Base-by-base conservation (phyloP, 30 jellyfish, hydroid and myxozoan genomes). In the Sanderia malayensis region DNA sequence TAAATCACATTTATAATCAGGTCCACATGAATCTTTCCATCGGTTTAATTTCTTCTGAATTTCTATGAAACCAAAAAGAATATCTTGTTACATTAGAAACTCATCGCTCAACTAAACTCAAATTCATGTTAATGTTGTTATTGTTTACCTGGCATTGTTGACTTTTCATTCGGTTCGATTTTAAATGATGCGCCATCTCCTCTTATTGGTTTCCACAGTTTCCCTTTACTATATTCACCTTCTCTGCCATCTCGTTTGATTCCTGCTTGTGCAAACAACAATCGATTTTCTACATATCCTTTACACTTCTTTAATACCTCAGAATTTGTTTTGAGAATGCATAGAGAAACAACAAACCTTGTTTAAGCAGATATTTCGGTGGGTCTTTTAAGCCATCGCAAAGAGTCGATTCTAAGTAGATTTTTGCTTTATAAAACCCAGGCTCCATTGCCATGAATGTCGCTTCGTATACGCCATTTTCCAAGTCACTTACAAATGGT, bases 111-210 rank as follows among this genome's bases (percentile, higher is more conserved):
- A n/a, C n/a, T n/a, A n/a, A n/a, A n/a, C n/a, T n/a, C n/a, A n/a
- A n/a, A n/a, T n/a, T n/a, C n/a, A n/a, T n/a, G n/a, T n/a, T n/a
- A n/a, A n/a, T n/a, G n/a, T n/a, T n/a, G n/a, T n/a, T n/a, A 58
- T 29, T 19, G 9, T 9, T 25, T 73, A 92, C 99, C 95, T 76
- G 77, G 61, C 45, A 71, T 46, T 53, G 71, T 73, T 3, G 53
- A 45, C 46, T 66, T 46, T 25, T 84, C 94, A 23, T 89, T 68
- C 30, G 70, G 63, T 60, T 92, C 99, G 0, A 92, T 85, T 65
- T 92, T 92, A 77, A 92, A 92, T 31, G 99, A 85, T 27, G 93
- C 95, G 17, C 82, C 90, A 34, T 96, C 96, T 11, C 99, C 99
- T 67, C 99, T 76, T n/a, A 92, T 89, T 69, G 95, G 95, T 55